Base-by-base conservation (phyloP, 1,140 invertebrate species). In the Scaptomyza graminum region DNA sequence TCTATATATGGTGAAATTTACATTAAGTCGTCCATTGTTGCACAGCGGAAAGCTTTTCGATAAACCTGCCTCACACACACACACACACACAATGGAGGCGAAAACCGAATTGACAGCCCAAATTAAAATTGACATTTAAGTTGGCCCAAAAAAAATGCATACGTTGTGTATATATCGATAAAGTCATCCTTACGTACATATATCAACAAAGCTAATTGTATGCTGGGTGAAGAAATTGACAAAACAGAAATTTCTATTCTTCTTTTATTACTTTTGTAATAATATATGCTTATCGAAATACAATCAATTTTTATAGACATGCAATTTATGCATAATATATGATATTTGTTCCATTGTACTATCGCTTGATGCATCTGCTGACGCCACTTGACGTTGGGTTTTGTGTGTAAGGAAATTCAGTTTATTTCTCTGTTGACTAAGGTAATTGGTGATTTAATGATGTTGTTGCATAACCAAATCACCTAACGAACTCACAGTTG, bases 361-460 rank as follows among this genome's bases (percentile, higher is more conserved):
- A 6, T 4, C 9, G 25, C 15, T 44, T 8, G 15, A 47, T 71
- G 70, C 57, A 62, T 37, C 56, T 16, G 49, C 41, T n/a, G 56
- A 15, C 59, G 44, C 76, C 74, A 77, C 82, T 85, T 70, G 66
- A 87, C 61, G 60, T 47, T 71, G 55, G 68, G 56, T 60, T 57
- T 80, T 76, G 78, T 87, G 81, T 87, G 77, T 83, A 89, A 88
- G 83, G 83, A 88, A 88, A 88, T 88, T 88, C 63, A 76, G 76
- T 88, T 88, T 79, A 82, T 83, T 88, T 66, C 79, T 83, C 79
- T 88, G 83, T 88, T 88, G 83, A 88, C 83, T 88, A 79, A 83
- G 88, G 83, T 88, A 88, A 89, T 88, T 88, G 83, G 83, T 88
- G 83, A 88, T 88, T 88, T 88, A 88, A 88, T 88, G 83, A 88